Conservation (phyloP, 1,140 invertebrate species). For the Armadillidium nasatum region DNA sequence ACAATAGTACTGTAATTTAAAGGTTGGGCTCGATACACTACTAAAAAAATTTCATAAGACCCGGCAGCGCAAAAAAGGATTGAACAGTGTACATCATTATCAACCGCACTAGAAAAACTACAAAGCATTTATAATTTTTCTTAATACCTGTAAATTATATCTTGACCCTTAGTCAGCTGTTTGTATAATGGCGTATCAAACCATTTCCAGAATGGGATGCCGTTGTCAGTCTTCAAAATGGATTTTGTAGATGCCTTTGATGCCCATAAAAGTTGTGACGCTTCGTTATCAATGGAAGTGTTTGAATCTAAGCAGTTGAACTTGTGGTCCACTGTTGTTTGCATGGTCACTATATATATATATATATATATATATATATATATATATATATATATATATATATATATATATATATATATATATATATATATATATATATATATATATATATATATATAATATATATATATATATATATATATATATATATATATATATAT, state of each 20-base stretch:
- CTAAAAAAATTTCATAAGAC: too few species aligned
- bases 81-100: too few species aligned
- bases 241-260: constrained; percentile 65
- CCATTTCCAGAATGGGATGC: constrained; percentile 64
- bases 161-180: constrained; percentile 63
- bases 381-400: neutral
- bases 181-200: constrained; percentile 68
- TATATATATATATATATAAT: constrained; percentile 11
- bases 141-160: constrained; percentile 57
- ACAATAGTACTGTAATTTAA: too few species aligned
- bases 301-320: constrained; percentile 45
- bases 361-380: neutral
- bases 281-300: constrained; percentile 54
- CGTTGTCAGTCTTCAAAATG: constrained; percentile 70
- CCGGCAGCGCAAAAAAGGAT: too few species aligned
- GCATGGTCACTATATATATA: constrained; percentile 33
- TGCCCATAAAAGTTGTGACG: constrained; percentile 64
- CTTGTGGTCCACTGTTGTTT: constrained; percentile 46
- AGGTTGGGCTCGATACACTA: too few species aligned
- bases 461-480: neutral
- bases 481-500: too few species aligned
- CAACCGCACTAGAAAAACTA: too few species aligned
- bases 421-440: constrained; percentile 11
- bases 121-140: too few species aligned
- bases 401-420: neutral